Evolutionary conservation across 1,140 invertebrate genomes (phyloP).

Genomic region (Brachionus sp.): DNA sequence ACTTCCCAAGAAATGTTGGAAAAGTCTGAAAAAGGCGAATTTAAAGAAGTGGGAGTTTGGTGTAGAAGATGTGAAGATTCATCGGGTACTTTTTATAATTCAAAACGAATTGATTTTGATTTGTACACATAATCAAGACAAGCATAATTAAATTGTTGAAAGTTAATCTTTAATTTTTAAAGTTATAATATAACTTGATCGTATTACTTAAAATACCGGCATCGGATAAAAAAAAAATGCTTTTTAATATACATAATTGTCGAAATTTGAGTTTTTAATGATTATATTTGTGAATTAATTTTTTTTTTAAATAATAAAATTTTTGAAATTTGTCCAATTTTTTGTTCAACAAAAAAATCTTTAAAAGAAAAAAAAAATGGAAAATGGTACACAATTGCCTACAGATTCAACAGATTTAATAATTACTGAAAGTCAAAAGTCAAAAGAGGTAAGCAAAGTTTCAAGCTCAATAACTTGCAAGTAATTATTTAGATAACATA

Average conservation of each 20-base stretch:
- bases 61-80: constrained; percentile 73
- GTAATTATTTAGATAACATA: background rate
- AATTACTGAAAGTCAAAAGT: background rate
- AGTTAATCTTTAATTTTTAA: background rate
- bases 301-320: background rate
- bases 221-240: background rate
- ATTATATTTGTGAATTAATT: background rate
- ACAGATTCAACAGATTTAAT: background rate
- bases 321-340: background rate
- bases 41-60: constrained; percentile 73
- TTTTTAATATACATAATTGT: background rate
- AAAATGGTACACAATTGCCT: background rate
- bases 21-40: constrained; percentile 81
- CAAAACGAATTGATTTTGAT: constrained; percentile 86
- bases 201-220: background rate
- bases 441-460: background rate
- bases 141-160: background rate
- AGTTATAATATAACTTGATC: constrained; percentile 2
- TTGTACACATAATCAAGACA: constrained; percentile 64
- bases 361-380: background rate
- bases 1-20: constrained; percentile 78
- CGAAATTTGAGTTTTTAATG: constrained; percentile 3
- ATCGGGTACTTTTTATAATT: constrained; percentile 74
- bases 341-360: background rate
- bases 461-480: background rate